Base-by-base conservation (phyloP, 2,113 vertebrate species). In the Grantiella picta region DNA sequence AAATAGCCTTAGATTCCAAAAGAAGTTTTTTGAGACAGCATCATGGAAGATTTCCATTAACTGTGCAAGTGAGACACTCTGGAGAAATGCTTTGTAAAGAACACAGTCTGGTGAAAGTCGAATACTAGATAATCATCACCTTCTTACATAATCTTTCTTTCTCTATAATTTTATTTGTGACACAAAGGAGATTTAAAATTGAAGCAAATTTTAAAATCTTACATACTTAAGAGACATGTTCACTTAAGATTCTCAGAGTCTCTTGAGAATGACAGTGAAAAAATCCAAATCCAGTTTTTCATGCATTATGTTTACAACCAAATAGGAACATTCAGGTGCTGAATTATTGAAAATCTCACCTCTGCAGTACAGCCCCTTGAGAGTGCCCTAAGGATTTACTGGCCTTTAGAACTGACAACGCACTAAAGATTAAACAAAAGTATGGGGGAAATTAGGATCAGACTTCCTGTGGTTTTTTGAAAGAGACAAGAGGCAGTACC, bases 281-380 rank as follows among this genome's bases (percentile, higher is more conserved):
- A 82, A 80, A 54, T 28, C 4, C n/a, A 72, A 22, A 12, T 33
- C 27, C 35, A 28, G 4, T 35, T 75, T 80, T 69, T 6, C 18
- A 29, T 70, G 64, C 0, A 0, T 59, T 54, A 4, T n/a, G 4
- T n/a, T 70, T 61, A n/a, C 28, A 70, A 10, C n/a, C 73, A 33
- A 68, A 78, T 7, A 49, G 9, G 12, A 94, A 19, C 8, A n/a
- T 64, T 71, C 2, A 3, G 12, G 5, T 79, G 6, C 29, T 57
- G 36, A 23, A 29, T n/a, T 89, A 29, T 60, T 76, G 24, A 45
- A 91, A 79, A 44, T 57, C 20, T 75, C 12, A 52, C 9, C 17
- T 0, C 0, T 16, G 59, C 2, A 50, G 11, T 47, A 53, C 21
- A 57, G 45, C 3, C 8, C 7, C 24, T 60, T 10, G 3, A 49